phyloP scores from a whole-genome alignment of 2,888 invertebrate species.

The Frankliniella fusca region DNA sequence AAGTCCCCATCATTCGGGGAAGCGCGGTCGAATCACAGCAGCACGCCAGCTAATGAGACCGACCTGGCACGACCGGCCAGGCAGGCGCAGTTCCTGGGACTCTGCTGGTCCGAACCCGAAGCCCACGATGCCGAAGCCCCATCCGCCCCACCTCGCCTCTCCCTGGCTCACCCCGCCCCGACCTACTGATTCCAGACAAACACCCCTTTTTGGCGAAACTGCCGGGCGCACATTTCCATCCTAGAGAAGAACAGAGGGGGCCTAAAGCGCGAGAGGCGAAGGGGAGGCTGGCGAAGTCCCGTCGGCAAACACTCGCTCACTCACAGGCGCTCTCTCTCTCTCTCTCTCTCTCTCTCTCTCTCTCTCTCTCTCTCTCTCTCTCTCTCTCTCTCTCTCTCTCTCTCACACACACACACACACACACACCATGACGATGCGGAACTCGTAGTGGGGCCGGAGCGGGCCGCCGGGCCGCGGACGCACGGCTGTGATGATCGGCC shows the following conservation, averaged over 20 bases:
- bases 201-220: no score
- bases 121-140: no score
- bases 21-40: no score
- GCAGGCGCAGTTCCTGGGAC: no score
- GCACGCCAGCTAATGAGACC: no score
- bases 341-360: background rate
- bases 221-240: no score
- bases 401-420: background rate
- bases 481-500: constrained; percentile 7
- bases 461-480: background rate
- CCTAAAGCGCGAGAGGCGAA: background rate
- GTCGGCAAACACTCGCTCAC: background rate
- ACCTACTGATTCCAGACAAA: background rate
- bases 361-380: no score
- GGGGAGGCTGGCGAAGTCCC: background rate
- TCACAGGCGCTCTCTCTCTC: background rate
- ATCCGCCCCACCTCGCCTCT: background rate
- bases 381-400: background rate
- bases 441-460: background rate
- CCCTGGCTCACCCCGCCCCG: background rate
- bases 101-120: no score
- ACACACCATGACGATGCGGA: constrained; percentile 1
- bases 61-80: no score
- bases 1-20: background rate
- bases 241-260: background rate